A percentile compares a stretch with the other conserved stretches of the same genome.
Evolutionary conservation across 1,140 invertebrate genomes (phyloP).

Genomic region (Drosophila nikananu): DNA sequence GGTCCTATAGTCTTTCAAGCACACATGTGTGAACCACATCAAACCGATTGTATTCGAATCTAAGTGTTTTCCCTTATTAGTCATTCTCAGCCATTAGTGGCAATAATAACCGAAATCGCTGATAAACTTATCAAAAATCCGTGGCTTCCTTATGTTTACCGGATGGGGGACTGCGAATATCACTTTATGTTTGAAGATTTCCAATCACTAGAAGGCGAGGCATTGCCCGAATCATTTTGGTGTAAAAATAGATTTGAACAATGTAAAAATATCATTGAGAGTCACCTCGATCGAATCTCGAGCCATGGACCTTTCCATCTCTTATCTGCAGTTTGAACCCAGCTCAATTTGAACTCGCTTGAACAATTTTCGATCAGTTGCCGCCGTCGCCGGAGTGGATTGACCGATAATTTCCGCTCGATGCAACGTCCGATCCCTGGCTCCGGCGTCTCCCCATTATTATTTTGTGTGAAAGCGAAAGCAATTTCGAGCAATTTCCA

Average conservation of each 20-base stretch:
- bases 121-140: constrained; percentile 11
- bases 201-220: background rate
- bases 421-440: constrained; percentile 67
- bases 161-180: background rate
- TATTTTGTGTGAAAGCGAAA: constrained; percentile 66
- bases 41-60: background rate
- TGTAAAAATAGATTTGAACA: constrained; percentile 10
- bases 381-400: constrained; percentile 47
- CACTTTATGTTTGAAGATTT: background rate
- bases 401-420: constrained; percentile 76
- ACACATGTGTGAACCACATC: background rate
- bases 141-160: background rate
- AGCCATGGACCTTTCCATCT: background rate
- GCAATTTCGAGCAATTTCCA: constrained; percentile 62
- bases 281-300: background rate
- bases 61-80: constrained; percentile 10
- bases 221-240: background rate
- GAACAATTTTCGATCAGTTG: constrained; percentile 45
- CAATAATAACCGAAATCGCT: background rate
- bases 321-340: constrained; percentile 32
- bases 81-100: constrained; percentile 11
- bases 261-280: constrained; percentile 11
- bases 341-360: constrained; percentile 30
- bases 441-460: constrained; percentile 25
- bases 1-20: background rate